Conservation (phyloP, 2,888 invertebrate genomes). For the Corythucha ciliata region DNA sequence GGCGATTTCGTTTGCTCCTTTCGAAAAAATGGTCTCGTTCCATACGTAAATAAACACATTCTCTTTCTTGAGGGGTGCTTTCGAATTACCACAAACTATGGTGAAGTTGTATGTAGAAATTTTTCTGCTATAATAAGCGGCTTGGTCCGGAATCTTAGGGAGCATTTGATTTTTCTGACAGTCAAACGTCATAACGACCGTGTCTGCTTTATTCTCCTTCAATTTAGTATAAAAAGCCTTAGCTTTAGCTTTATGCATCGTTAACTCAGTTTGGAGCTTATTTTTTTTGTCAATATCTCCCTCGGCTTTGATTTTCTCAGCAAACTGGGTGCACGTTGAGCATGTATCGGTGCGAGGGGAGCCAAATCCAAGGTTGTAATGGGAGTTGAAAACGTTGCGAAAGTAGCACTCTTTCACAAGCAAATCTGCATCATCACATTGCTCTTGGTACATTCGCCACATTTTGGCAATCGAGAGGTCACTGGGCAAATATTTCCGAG, state of each 20-base stretch:
- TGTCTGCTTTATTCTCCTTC: constrained; percentile 26
- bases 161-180: constrained; percentile 38
- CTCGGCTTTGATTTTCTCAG: constrained; percentile 11
- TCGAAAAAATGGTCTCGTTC: constrained; percentile 36
- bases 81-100: constrained; percentile 37
- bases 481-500: constrained; percentile 2
- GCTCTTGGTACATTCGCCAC: constrained; percentile 13
- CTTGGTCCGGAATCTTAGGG: constrained; percentile 39
- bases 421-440: constrained; percentile 12
- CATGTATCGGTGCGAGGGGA: constrained; percentile 12
- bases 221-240: constrained; percentile 33
- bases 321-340: constrained; percentile 13
- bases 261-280: neutral
- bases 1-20: constrained; percentile 39
- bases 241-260: constrained; percentile 29
- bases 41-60: constrained; percentile 37
- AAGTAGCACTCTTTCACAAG: constrained; percentile 14
- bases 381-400: constrained; percentile 3
- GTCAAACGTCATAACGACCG: constrained; percentile 36
- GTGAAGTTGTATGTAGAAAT: constrained; percentile 40
- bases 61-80: constrained; percentile 30
- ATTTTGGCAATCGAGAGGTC: constrained; percentile 11
- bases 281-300: neutral
- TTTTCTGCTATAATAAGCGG: constrained; percentile 39
- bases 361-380: constrained; percentile 17